Percentiles rank a stretch among this genome's conserved stretches.
Conservation (phyloP, 2,797 vertebrate species). For the Cuniculus paca region DNA sequence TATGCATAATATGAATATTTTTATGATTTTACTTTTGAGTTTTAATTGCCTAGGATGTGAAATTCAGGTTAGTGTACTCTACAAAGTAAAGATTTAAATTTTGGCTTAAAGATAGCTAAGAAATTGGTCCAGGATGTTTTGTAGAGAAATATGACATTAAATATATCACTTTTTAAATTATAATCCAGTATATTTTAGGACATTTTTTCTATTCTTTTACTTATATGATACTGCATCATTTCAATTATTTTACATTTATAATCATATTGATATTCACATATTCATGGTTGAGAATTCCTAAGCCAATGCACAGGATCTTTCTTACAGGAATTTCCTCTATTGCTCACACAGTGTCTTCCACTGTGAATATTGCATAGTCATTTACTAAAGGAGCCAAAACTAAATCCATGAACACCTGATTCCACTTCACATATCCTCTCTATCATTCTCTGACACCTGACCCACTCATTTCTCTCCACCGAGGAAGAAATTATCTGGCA, state of each 20-base stretch:
- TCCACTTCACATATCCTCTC: background rate
- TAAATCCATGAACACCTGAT: background rate
- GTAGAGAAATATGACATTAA: background rate
- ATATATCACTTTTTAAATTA: constrained; percentile 42
- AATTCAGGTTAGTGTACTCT: background rate
- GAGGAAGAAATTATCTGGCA: background rate
- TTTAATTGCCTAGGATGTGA: background rate
- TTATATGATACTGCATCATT: background rate
- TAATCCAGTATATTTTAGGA: background rate
- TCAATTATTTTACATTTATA: background rate
- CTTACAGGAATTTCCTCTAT: background rate
- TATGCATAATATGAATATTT: background rate
- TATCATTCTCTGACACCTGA: background rate
- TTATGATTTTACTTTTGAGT: constrained; percentile 6
- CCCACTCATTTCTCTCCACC: background rate
- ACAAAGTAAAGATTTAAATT: background rate
- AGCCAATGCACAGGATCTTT: background rate
- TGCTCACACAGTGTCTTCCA: background rate
- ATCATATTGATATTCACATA: background rate
- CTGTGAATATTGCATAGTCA: background rate
- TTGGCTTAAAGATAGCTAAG: background rate
- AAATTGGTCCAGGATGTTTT: background rate
- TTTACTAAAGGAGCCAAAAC: background rate
- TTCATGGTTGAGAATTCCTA: background rate
- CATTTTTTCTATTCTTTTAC: background rate